phyloP scores from a whole-genome alignment of 2,113 vertebrate genomes.

The Elaphurus davidianus region DNA sequence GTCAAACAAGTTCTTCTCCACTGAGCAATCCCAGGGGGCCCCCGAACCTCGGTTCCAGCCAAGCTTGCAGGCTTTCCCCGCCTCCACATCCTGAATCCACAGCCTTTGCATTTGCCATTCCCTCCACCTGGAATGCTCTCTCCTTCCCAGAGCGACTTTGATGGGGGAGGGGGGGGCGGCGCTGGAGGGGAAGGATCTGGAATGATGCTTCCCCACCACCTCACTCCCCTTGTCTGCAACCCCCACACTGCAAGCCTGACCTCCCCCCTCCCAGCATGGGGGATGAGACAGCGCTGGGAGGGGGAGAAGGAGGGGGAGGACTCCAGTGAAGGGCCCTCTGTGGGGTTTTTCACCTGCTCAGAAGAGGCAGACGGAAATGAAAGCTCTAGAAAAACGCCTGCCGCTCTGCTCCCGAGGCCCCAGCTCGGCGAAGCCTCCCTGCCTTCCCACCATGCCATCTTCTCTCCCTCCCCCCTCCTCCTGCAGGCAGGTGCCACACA shows the following conservation, averaged over 20 bases:
- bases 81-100: slow-evolving; percentile 73
- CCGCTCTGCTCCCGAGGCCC: slow-evolving; percentile 41
- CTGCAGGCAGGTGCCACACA: slow-evolving; percentile 39
- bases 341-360: slow-evolving; percentile 77
- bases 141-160: slow-evolving; percentile 63
- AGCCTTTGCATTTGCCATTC: slow-evolving; percentile 68
- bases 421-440: slow-evolving; percentile 45
- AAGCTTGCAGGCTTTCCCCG: slow-evolving; percentile 68
- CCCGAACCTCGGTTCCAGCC: slow-evolving; percentile 67
- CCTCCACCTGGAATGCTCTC: slow-evolving; percentile 76
- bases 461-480: slow-evolving; percentile 11
- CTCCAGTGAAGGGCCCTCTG: slow-evolving; percentile 68
- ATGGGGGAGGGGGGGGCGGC: slow-evolving; percentile 53
- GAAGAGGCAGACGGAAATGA: slow-evolving; percentile 71
- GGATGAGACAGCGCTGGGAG: slow-evolving; percentile 27
- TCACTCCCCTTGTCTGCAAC: slow-evolving; percentile 35
- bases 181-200: slow-evolving; percentile 62
- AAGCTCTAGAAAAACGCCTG: slow-evolving; percentile 70
- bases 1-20: slow-evolving; percentile 73
- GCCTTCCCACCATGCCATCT: slow-evolving; percentile 51
- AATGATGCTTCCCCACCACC: slow-evolving; percentile 63
- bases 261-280: slow-evolving; percentile 53
- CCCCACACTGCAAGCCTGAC: slow-evolving; percentile 59
- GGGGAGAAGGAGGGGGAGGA: not conserved
- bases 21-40: slow-evolving; percentile 73